Evolutionary conservation across 2,888 invertebrate species (phyloP).

Genomic region (Microctonus hyperodae): DNA sequence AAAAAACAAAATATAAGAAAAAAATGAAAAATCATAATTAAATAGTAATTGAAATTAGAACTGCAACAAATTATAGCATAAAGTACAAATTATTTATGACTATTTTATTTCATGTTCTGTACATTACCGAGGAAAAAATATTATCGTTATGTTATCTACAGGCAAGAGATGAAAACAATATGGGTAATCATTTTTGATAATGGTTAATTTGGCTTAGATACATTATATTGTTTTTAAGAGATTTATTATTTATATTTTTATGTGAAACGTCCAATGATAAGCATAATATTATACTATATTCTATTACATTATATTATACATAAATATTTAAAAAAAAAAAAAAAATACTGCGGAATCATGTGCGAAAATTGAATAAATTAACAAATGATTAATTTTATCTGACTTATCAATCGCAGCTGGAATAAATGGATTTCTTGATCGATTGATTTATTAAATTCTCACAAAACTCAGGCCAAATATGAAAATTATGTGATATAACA

Average conservation of each 20-base stretch:
- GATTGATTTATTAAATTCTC: too few species aligned
- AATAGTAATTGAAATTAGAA: too few species aligned
- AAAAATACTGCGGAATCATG: too few species aligned
- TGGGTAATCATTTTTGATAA: neutral
- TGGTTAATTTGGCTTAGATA: constrained; percentile 7
- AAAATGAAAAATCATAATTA: too few species aligned
- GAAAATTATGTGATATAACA: too few species aligned
- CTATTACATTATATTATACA: too few species aligned
- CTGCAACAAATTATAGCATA: neutral
- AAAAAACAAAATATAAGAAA: neutral
- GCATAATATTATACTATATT: constrained; percentile 42
- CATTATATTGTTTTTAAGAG: constrained; percentile 34
- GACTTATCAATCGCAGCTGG: too few species aligned
- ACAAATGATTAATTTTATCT: too few species aligned
- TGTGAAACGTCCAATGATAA: constrained; percentile 47
- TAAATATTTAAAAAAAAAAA: constrained; percentile 4
- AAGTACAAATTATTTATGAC: neutral
- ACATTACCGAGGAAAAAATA: neutral
- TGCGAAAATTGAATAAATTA: too few species aligned
- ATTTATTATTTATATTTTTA: constrained; percentile 53
- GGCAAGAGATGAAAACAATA: neutral
- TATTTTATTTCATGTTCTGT: neutral
- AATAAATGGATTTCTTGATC: too few species aligned
- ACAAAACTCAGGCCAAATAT: too few species aligned
- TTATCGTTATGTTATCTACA: neutral